Evolutionary conservation across 2,888 invertebrate species (phyloP), one percentile per base, ranked within the genome.

Genomic region (Cyrtodaria siliqua): DNA sequence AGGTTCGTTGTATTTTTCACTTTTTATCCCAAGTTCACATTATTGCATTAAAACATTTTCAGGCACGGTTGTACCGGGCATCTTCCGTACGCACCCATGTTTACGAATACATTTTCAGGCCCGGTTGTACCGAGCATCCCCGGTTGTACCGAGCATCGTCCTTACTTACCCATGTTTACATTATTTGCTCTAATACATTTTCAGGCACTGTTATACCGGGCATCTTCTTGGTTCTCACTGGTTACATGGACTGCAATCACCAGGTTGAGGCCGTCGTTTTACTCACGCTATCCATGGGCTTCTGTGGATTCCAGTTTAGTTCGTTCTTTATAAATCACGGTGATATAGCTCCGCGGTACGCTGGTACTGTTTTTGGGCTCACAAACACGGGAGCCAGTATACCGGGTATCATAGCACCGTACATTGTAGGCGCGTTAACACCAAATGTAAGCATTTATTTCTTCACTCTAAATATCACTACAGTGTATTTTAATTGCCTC

Each of bases 301-400:
- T 89, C 59, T 87, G 87, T 75, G 90, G 90, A 0, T 86, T 90
- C 62, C 89, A 89, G 59, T 89, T 88, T 73, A 84, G 86, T 38
- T 87, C 88, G 12, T 87, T 85, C 68, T 82, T 89, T 64, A 87
- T 89, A 61, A 91, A 91, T 71, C 88, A 89, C 52, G 87, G 88
- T 9, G 91, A 91, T 66, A 87, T 91, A 47, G 90, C 89, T 1
- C 90, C 90, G 1, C 66, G 75, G 12, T 90, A 85, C 72, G 90
- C 91, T 0, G 90, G 90, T 18, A 89, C 89, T 27, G 71, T 89
- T 42, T 89, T 87, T 60, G 88, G 88, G 0, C 84, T 89, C 50
- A 85, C 86, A 9, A 89, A 89, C 70, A 87, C 84, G 2, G 82
- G 85, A 12, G 88, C 88, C 23, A 89, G 87, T 59, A 60, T 89